phyloP scores from a whole-genome alignment of 2,113 vertebrate genomes.

The Uria lomvia region DNA sequence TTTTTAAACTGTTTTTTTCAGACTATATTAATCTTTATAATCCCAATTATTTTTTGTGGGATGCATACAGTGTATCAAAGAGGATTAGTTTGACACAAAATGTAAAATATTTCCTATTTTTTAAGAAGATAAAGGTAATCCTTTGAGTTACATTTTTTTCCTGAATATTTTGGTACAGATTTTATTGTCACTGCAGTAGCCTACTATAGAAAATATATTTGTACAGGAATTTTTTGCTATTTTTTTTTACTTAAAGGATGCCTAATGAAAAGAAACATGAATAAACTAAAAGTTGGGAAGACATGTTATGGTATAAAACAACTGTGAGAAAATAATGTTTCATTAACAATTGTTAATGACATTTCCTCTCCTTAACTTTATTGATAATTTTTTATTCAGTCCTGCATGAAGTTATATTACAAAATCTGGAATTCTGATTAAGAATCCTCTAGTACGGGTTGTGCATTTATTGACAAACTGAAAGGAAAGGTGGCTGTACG shows the following conservation, averaged over 20 bases:
- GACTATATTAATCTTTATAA: background rate
- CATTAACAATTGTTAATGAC: background rate
- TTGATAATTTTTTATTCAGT: background rate
- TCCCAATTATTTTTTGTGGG: background rate
- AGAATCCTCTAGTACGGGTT: background rate
- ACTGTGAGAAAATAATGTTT: background rate
- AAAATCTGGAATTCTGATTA: background rate
- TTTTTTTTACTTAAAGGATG: background rate
- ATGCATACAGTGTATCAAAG: background rate
- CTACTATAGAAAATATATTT: background rate
- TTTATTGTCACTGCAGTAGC: background rate
- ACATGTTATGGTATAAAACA: background rate
- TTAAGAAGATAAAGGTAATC: conserved; percentile 1
- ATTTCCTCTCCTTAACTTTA: background rate
- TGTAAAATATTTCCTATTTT: background rate
- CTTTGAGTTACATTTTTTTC: background rate
- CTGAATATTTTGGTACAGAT: background rate
- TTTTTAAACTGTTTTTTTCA: background rate
- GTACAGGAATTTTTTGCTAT: background rate
- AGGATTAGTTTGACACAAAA: conserved; percentile 12
- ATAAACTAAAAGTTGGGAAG: background rate
- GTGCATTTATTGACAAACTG: background rate
- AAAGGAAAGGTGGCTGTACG: background rate
- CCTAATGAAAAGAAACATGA: background rate
- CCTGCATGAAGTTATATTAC: background rate